Percentiles rank a stretch among this genome's conserved stretches.
These are phyloP conservation scores for Riptortus pedestris DNA, from an alignment of 1,140 invertebrate genomes.

Conservation along the genomic window DNA sequence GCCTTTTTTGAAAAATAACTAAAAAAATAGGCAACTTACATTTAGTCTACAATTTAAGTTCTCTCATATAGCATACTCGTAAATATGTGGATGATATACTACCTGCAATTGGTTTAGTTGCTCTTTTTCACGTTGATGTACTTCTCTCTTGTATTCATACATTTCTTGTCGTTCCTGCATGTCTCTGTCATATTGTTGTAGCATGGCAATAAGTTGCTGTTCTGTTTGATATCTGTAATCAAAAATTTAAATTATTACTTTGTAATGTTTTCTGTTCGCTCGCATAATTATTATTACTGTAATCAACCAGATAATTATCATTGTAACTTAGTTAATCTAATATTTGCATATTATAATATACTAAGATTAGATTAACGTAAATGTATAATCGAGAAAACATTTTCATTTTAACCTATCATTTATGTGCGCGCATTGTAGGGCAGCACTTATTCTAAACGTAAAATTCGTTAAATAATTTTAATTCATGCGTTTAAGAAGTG, in stretches of 20 bases:
- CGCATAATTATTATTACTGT: not conserved
- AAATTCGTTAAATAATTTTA: no score
- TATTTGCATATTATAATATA: not conserved
- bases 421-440: no score
- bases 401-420: no score
- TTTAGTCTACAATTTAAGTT: no score
- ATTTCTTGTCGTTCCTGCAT: not conserved
- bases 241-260: not conserved
- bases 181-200: slow-evolving; percentile 1
- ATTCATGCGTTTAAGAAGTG: no score
- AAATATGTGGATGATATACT: no score
- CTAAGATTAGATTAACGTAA: no score
- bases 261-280: not conserved
- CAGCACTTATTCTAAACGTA: no score
- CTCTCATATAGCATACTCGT: no score
- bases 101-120: not conserved
- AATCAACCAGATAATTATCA: not conserved
- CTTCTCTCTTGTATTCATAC: not conserved
- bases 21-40: no score
- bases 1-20: no score
- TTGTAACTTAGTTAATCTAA: not conserved
- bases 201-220: not conserved
- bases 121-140: not conserved
- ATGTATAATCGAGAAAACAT: no score
- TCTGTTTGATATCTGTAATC: slow-evolving; percentile 2